Conservation (phyloP, 2,797 vertebrate species). For the Xiphophorus birchmanni region DNA sequence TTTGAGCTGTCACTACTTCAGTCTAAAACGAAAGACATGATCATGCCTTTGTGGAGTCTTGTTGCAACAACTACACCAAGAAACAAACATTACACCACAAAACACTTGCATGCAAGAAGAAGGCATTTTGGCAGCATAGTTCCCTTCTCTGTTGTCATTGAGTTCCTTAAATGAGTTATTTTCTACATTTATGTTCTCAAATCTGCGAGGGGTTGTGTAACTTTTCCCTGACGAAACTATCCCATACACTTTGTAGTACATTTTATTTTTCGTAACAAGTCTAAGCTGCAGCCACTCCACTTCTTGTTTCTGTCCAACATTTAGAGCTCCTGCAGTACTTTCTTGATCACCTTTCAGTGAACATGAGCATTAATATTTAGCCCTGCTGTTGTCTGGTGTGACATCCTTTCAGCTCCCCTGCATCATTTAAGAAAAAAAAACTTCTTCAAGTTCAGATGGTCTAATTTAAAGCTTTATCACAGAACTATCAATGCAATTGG, state of each 20-base stretch:
- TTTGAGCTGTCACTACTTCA: not conserved
- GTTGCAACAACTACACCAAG: not conserved
- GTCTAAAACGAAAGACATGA: not conserved
- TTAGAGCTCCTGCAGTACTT: not conserved
- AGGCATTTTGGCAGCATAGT: not conserved
- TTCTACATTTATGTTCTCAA: constrained; percentile 1
- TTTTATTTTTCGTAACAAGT: not conserved
- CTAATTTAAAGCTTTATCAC: constrained; percentile 11
- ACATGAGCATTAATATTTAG: not conserved
- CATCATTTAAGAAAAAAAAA: constrained; percentile 5
- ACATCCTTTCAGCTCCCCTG: not conserved
- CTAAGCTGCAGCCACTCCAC: not conserved
- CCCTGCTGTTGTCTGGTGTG: not conserved
- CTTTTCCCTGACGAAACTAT: not conserved
- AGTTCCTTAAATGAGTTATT: constrained; percentile 5
- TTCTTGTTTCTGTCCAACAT: not conserved
- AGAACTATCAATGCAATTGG: not conserved
- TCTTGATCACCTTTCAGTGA: not conserved
- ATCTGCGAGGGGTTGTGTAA: not conserved
- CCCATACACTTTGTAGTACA: not conserved
- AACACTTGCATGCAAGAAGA: constrained; percentile 10
- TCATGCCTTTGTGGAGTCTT: not conserved
- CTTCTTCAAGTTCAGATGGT: not conserved
- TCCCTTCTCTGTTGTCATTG: constrained; percentile 4
- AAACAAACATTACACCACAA: not conserved